These are phyloP conservation scores for Cheilosia vulpina DNA, from an alignment of 2,888 invertebrate species.

Conservation along the genomic window DNA sequence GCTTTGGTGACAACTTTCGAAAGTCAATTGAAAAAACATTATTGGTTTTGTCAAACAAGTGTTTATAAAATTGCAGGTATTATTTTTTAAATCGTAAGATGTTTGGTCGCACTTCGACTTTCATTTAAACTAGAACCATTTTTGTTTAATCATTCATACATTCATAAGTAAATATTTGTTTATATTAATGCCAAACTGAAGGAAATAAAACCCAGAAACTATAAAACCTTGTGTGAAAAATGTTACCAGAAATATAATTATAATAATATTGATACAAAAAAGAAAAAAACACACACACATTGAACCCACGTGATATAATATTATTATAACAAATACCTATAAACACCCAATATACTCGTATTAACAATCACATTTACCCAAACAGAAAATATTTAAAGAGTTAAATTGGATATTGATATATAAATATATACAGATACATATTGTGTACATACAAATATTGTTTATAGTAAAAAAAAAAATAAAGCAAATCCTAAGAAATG, in stretches of 20 bases:
- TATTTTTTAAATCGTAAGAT: too few species aligned
- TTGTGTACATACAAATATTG: constrained; percentile 58
- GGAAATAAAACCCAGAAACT: background rate
- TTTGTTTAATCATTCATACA: background rate
- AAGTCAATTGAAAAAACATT: background rate
- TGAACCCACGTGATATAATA: constrained; percentile 72
- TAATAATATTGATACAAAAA: constrained; percentile 2
- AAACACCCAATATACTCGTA: constrained; percentile 56
- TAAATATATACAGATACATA: constrained; percentile 29
- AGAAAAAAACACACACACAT: constrained; percentile 5
- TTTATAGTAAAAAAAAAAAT: constrained; percentile 35
- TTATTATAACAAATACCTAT: constrained; percentile 52
- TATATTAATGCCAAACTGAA: constrained; percentile 11
- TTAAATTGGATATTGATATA: constrained; percentile 55
- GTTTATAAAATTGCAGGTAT: too few species aligned
- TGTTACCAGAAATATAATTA: constrained; percentile 1
- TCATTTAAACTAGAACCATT: background rate
- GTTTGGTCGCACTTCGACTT: too few species aligned
- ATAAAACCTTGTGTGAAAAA: too few species aligned
- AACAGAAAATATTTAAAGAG: constrained; percentile 24
- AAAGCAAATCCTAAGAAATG: constrained; percentile 17
- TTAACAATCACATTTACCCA: constrained; percentile 65
- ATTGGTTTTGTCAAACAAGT: too few species aligned
- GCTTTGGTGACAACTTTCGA: background rate
- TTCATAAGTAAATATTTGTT: too few species aligned